A percentile compares a stretch with the other conserved stretches of the same genome.
Conservation (phyloP, 37 sponge, comb jelly and placozoan species). For the Amphimedon queenslandica region DNA sequence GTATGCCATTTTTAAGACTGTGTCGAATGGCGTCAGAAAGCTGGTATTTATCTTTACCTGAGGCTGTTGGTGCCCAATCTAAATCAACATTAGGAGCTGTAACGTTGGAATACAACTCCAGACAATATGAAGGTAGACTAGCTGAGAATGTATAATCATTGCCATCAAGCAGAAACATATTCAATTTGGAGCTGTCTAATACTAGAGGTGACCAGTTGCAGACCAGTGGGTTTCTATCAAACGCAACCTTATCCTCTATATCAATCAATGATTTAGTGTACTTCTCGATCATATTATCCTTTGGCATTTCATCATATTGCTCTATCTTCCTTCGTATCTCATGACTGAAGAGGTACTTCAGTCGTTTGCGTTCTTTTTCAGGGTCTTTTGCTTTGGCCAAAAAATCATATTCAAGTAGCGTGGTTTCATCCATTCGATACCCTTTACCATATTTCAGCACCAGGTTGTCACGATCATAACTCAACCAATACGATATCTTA, state of each 20-base stretch:
- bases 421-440: constrained; percentile 63
- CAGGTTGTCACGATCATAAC: constrained; percentile 48
- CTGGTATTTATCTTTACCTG: no score
- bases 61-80: no score
- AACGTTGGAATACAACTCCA: no score
- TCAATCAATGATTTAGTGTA: constrained; percentile 32
- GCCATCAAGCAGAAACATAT: no score
- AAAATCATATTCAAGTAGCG: constrained; percentile 30
- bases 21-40: no score
- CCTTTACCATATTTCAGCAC: constrained; percentile 69
- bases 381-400: not conserved
- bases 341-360: constrained; percentile 37
- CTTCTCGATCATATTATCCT: not conserved
- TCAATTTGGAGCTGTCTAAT: no score
- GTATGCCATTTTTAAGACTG: no score
- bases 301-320: constrained; percentile 17
- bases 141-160: no score
- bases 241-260: constrained; percentile 30
- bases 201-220: no score
- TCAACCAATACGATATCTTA: constrained; percentile 60
- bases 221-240: no score
- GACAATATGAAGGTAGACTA: no score
- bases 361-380: constrained; percentile 1
- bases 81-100: no score
- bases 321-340: constrained; percentile 11